phyloP scores from a whole-genome alignment of 2,888 invertebrate genomes.

The Entomobrya multifasciata region DNA sequence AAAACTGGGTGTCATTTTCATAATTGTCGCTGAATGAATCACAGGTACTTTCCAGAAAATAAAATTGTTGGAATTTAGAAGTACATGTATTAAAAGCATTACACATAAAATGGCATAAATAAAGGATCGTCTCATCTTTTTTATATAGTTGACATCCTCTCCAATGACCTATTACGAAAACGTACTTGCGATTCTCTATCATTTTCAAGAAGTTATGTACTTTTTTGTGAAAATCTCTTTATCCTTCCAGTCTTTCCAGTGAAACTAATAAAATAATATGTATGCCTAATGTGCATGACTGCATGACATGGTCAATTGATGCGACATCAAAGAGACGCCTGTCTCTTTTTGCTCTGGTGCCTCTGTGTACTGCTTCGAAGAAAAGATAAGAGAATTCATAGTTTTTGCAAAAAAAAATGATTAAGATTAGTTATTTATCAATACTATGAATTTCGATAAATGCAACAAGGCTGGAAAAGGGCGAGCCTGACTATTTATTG shows the following conservation, averaged over 20 bases:
- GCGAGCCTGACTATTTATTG: too few species aligned
- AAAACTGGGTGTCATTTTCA: too few species aligned
- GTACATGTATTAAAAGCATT: too few species aligned
- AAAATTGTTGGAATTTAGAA: too few species aligned
- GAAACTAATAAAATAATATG: too few species aligned
- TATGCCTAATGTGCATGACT: too few species aligned
- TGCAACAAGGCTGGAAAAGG: not conserved
- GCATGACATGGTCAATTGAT: constrained; percentile 20
- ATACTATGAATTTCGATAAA: not conserved
- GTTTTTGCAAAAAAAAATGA: too few species aligned
- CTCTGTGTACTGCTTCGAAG: not conserved
- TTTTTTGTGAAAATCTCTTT: too few species aligned
- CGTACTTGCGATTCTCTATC: constrained; percentile 1
- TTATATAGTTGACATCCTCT: constrained; percentile 4
- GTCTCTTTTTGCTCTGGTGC: not conserved
- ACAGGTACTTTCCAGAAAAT: too few species aligned
- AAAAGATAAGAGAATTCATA: too few species aligned
- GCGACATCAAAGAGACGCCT: constrained; percentile 57
- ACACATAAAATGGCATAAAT: not conserved
- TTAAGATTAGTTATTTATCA: not conserved
- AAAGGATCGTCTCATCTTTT: not conserved
- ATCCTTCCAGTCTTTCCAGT: too few species aligned
- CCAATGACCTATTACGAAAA: constrained; percentile 22
- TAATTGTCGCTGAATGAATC: too few species aligned
- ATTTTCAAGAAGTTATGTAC: not conserved